phyloP scores from a whole-genome alignment of 2,113 vertebrate species.

The Plectropomus leopardus region DNA sequence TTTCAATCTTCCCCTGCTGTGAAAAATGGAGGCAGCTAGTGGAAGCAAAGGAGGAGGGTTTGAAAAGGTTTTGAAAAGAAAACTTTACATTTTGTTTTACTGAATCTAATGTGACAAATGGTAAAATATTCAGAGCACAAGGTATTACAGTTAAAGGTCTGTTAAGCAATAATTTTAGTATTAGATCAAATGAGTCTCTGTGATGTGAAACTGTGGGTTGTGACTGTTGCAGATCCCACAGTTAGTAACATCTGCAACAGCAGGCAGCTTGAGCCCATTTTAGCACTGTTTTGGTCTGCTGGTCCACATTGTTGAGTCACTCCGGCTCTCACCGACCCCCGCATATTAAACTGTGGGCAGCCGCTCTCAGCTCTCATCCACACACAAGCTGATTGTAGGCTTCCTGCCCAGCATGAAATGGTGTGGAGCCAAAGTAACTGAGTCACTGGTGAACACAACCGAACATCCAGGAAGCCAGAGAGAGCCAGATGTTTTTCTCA shows the following conservation, averaged over 20 bases:
- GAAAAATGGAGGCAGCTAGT: conserved; percentile 45
- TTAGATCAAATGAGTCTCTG: neutral
- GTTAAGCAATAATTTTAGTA: neutral
- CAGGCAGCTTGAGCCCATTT: neutral
- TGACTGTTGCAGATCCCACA: neutral
- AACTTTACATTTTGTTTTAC: conserved; percentile 23
- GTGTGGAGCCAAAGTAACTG: conserved; percentile 59
- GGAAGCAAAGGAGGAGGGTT: conserved; percentile 30
- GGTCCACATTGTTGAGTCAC: conserved; percentile 20
- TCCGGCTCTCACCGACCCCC: neutral
- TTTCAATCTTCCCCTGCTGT: conserved; percentile 47
- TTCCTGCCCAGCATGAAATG: conserved; percentile 57
- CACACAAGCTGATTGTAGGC: conserved; percentile 56
- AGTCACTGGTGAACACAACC: conserved; percentile 65
- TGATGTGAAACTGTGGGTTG: neutral
- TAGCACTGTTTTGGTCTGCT: conserved; percentile 11
- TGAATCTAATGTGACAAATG: conserved; percentile 31
- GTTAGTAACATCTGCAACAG: neutral
- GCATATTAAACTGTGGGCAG: conserved; percentile 36
- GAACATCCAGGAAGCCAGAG: conserved; percentile 54
- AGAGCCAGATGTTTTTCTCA: conserved; percentile 71
- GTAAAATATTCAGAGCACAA: neutral
- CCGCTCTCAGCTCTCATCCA: conserved; percentile 14
- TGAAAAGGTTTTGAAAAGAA: conserved; percentile 2
- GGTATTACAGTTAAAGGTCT: neutral